phyloP scores from a whole-genome alignment of 92 coral and sea anemone species.

The Palythoa grandiflora region DNA sequence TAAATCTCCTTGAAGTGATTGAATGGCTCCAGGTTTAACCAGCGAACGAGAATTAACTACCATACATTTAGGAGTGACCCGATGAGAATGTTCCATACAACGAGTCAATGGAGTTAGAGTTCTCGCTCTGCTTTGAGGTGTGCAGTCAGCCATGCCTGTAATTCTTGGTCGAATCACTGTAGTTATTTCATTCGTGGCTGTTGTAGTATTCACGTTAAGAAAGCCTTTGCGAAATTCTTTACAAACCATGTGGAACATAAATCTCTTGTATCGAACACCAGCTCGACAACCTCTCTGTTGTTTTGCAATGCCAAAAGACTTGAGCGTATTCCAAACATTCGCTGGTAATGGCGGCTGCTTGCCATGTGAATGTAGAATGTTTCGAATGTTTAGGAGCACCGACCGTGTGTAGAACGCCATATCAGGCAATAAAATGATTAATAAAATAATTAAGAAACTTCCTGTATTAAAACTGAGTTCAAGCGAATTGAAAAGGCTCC shows the following conservation, averaged over 20 bases:
- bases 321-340: background rate
- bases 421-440: too few species aligned
- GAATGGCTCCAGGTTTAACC: constrained; percentile 8
- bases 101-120: constrained; percentile 37
- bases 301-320: background rate
- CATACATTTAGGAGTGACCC: constrained; percentile 11
- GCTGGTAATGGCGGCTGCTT: background rate
- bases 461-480: too few species aligned
- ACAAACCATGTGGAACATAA: constrained; percentile 51
- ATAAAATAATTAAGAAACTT: too few species aligned
- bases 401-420: background rate
- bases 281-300: constrained; percentile 49
- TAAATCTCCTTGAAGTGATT: constrained; percentile 39
- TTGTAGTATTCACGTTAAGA: constrained; percentile 21
- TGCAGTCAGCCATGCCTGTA: constrained; percentile 49
- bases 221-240: constrained; percentile 37
- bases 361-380: background rate
- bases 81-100: constrained; percentile 14
- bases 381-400: background rate
- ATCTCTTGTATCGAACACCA: constrained; percentile 49
- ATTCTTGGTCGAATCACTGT: constrained; percentile 35
- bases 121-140: constrained; percentile 40
- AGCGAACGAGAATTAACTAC: constrained; percentile 27
- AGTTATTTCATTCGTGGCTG: constrained; percentile 37
- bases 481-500: too few species aligned